Base-by-base conservation (phyloP, 2,113 vertebrate species). In the Entomyzon cyanotis region DNA sequence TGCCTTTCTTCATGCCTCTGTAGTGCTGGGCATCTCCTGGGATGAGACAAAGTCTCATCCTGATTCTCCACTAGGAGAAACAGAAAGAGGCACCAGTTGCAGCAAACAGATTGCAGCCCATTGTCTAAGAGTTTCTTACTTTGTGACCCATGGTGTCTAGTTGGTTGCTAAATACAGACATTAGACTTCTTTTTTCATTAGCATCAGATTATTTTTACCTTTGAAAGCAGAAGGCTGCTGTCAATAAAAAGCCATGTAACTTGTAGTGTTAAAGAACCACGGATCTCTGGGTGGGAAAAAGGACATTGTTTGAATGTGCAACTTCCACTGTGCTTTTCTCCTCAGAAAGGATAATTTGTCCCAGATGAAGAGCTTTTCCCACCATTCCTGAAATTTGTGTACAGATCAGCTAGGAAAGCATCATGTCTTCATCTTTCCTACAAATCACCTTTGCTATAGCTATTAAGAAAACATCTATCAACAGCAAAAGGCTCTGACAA, bases 401-500 rank as follows among this genome's bases (percentile, higher is more conserved):
- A 76, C 39, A 47, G 31, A 65, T 70, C 49, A 94, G 11, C 28
- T 89, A 65, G 44, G 20, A 62, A 15, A 60, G 24, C 14, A 25
- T 70, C 19, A 39, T 39, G 44, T 65, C 20, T 56, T 96, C 62
- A 39, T 93, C 11, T 67, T 39, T 46, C 11, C 31, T 67, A 37
- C 50, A 53, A 47, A 79, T 65, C 33, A 69, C 15, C 24, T 27
- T 87, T 74, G 27, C 5, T 71, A 6, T 30, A 67, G 41, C 25
- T 56, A 13, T 53, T 73, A 79, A 71, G 84, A 58, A 95, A 88
- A 53, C 20, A 70, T 73, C 44, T 68, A 28, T 73, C 65, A 77
- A 58, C 33, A 82, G 42, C 46, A 80, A 85, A 90, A 76, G 16
- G 25, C 19, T 78, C 60, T 84, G 80, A 94, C 53, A 64, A 95